phyloP scores from a whole-genome alignment of 2,113 vertebrate species.

The Callipepla squamata region DNA sequence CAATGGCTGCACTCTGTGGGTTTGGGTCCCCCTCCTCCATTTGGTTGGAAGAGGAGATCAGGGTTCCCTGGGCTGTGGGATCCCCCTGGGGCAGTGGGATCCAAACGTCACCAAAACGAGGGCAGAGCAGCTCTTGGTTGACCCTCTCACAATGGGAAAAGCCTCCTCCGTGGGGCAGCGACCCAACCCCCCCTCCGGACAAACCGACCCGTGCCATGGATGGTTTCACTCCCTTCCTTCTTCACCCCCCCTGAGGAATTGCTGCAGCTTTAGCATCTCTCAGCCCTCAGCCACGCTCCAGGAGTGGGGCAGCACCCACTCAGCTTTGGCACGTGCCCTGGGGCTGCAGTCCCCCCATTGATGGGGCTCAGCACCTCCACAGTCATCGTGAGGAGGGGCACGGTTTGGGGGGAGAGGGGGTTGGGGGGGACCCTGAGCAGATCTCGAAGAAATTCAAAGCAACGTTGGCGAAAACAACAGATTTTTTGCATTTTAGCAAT shows the following conservation, averaged over 20 bases:
- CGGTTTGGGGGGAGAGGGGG: rapidly evolving
- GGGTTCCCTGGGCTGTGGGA: too few relatives aligned
- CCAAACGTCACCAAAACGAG: too few relatives aligned
- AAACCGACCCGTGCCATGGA: not conserved
- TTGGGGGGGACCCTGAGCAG: not conserved
- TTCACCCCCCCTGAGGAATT: rapidly evolving
- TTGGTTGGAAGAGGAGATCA: not conserved
- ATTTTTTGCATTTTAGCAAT: not conserved
- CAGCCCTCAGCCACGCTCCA: not conserved
- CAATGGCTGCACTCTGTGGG: rapidly evolving
- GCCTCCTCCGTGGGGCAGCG: not conserved
- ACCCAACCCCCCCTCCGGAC: not conserved
- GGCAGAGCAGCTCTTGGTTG: not conserved
- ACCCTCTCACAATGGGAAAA: too few relatives aligned
- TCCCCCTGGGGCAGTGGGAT: rapidly evolving
- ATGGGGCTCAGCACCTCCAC: not conserved
- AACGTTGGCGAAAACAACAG: not conserved
- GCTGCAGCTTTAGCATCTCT: rapidly evolving
- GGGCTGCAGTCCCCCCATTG: too few relatives aligned
- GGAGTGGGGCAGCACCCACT: not conserved
- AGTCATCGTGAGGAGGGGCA: not conserved
- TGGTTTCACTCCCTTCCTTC: rapidly evolving
- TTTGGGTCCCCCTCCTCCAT: not conserved
- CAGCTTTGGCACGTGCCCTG: rapidly evolving
- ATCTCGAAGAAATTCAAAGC: not conserved